Conservation (phyloP, 2,888 invertebrate genomes). For the Neoascia interrupta region DNA sequence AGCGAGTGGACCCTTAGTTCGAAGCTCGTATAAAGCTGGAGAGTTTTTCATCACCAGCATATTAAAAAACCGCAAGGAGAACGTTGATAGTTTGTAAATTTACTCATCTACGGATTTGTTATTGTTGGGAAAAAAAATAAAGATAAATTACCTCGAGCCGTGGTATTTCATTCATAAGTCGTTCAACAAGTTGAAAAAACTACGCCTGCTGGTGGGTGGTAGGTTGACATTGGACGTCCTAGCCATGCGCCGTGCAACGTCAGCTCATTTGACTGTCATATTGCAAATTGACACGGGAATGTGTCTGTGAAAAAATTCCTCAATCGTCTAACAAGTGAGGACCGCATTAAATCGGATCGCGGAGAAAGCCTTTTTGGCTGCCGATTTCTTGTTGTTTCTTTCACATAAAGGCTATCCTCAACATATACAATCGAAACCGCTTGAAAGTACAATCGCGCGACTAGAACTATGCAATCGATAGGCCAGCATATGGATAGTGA, state of each 20-base stretch:
- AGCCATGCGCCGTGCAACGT: conserved; percentile 51
- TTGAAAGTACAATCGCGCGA: conserved; percentile 11
- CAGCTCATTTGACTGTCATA: conserved; percentile 18
- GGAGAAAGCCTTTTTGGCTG: conserved; percentile 8
- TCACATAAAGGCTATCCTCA: background rate
- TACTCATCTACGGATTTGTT: background rate
- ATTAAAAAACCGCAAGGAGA: conserved; percentile 82
- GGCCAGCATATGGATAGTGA: conserved; percentile 63
- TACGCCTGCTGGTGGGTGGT: no score
- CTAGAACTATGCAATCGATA: conserved; percentile 69
- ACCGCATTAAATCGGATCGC: conserved; percentile 12
- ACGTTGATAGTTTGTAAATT: conserved; percentile 34
- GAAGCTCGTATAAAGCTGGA: conserved; percentile 99
- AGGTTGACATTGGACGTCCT: background rate
- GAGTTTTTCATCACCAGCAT: conserved; percentile 94
- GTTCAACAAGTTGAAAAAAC: conserved; percentile 69
- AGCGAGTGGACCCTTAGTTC: conserved; percentile 97
- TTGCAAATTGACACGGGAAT: conserved; percentile 35
- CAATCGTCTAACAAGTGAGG: conserved; percentile 37
- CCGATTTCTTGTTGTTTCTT: background rate
- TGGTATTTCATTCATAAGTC: conserved; percentile 30
- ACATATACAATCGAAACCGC: background rate
- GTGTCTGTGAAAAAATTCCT: conserved; percentile 22
- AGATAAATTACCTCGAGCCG: background rate
- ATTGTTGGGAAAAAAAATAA: conserved; percentile 39